Percentiles rank a stretch among this genome's conserved stretches.
phyloP scores from a whole-genome alignment of 2,113 vertebrate species.

The Pomatostomus ruficeps region DNA sequence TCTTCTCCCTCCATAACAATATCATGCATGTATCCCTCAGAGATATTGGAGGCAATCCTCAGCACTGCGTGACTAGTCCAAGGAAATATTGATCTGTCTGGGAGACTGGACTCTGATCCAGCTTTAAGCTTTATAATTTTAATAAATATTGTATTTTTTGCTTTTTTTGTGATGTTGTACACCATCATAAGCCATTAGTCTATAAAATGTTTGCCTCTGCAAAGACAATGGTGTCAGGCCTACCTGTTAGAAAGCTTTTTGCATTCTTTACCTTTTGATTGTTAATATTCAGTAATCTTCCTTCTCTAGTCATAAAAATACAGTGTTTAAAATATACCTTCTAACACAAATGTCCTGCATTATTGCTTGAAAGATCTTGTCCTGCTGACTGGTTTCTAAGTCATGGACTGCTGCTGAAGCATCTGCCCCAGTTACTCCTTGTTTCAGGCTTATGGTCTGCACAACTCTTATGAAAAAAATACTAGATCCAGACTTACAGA shows the following conservation, averaged over 20 bases:
- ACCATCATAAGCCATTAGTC: background rate
- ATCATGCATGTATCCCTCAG: background rate
- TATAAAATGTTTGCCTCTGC: background rate
- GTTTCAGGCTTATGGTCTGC: background rate
- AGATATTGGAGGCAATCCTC: background rate
- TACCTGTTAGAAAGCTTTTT: background rate
- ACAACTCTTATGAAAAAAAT: too few relatives aligned
- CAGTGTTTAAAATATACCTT: background rate
- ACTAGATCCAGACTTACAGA: too few relatives aligned
- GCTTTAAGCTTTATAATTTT: background rate
- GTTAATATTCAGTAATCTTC: background rate
- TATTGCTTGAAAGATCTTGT: background rate
- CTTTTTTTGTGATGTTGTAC: background rate
- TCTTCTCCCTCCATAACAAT: background rate
- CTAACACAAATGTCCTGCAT: background rate
- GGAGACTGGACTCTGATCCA: background rate
- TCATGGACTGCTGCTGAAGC: background rate
- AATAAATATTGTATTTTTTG: background rate
- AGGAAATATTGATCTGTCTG: background rate
- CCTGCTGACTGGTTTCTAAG: background rate
- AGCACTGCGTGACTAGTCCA: fast-evolving
- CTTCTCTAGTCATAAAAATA: background rate
- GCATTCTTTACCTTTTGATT: background rate
- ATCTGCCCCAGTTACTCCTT: background rate
- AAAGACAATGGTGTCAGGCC: background rate